Percentiles rank a stretch among this genome's conserved stretches.
These are phyloP conservation scores for Carposina sasakii DNA, from an alignment of 1,140 invertebrate species.

Conservation along the genomic window DNA sequence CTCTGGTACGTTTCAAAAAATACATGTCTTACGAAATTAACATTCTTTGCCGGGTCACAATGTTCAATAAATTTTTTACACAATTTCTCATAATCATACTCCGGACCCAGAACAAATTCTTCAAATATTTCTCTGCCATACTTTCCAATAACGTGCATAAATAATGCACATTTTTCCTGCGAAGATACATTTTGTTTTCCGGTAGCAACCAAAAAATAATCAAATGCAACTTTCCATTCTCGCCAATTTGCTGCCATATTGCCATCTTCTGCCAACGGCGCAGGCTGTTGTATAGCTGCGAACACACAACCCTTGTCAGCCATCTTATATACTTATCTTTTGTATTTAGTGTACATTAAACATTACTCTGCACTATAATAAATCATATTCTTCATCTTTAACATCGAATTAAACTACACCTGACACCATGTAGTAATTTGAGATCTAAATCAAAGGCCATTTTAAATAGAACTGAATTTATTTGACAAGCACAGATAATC, in stretches of 20 bases:
- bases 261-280: slow-evolving; percentile 1
- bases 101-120: slow-evolving; percentile 8
- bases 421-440: no score
- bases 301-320: no score
- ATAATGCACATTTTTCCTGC: slow-evolving; percentile 17
- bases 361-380: no score
- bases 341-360: no score
- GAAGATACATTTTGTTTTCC: not conserved
- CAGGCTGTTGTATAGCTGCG: slow-evolving; percentile 10
- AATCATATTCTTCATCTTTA: no score
- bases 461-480: no score
- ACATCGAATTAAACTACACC: no score
- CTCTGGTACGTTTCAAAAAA: not conserved
- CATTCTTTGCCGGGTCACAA: slow-evolving; percentile 12
- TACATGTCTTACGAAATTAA: slow-evolving; percentile 18
- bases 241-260: slow-evolving; percentile 12
- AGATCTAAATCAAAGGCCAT: no score
- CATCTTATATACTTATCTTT: no score
- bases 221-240: slow-evolving; percentile 15
- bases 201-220: slow-evolving; percentile 15
- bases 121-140: slow-evolving; percentile 12
- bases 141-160: slow-evolving; percentile 19
- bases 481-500: no score
- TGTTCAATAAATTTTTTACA: slow-evolving; percentile 1
- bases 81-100: slow-evolving; percentile 4